Evolutionary conservation across 1,140 invertebrate genomes (phyloP), one percentile per base, ranked within the genome.

Genomic region (Lineus longissimus): DNA sequence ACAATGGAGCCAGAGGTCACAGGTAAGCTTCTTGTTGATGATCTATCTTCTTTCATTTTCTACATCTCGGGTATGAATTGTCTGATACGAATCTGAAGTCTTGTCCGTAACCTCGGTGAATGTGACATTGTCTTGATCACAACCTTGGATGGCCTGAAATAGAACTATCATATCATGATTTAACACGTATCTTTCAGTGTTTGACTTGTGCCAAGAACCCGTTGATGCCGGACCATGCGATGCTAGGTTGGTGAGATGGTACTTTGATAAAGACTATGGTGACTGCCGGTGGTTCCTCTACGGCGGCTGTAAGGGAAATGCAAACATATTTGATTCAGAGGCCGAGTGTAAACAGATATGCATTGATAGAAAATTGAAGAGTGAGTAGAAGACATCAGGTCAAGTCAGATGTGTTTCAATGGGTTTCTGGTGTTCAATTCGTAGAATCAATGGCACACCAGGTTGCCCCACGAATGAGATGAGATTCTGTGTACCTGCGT

Each of bases 281-380:
- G 54, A 45, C n/a, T 70, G 69, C 55, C 19, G 7, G 40, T 74
- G 85, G 70, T 88, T 88, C 75, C 83, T 85, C 62, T 88, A 85
- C 63, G 86, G 87, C 2, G 87, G 87, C 61, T 88, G 87, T 69
- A 83, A 85, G 62, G 87, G 87, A 62, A 89, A 89, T 75, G 79
- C 74, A 54, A 90, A 90, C 83, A 86, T 85, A 68, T 90, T 89
- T 78, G 7, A 25, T 1, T 67, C 66, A 19, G 30, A 25, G n/a
- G 64, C 63, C 22, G 17, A 51, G 11, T 72, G 64, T 23, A 60
- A 23, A 11, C 30, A 54, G 25, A 51, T 51, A 51, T 51, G 47
- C 25, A 27, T 51, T 19, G 47, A 51, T 9, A 19, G 47, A n/a
- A 51, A 51, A n/a, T 7, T 23, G 25, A 51, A 51, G n/a, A 4